Base-by-base conservation (phyloP, 2,888 invertebrate genomes). In the Stenurella melanura region DNA sequence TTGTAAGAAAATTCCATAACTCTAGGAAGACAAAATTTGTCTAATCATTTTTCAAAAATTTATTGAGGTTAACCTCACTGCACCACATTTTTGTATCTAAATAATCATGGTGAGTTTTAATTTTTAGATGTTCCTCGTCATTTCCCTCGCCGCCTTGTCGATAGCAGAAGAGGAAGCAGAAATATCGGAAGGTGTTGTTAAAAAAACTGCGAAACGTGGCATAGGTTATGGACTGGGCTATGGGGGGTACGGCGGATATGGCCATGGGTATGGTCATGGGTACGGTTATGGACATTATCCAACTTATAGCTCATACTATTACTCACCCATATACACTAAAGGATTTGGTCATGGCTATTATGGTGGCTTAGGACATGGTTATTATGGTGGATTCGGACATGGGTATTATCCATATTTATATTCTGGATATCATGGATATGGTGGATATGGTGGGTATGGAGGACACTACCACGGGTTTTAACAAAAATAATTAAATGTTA, bases 191-290 rank as follows among this genome's bases (percentile, higher is more conserved):
- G 71, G 76, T 11, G 77, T 68, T 17, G 50, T 72, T 0, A 80
- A 74, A 69, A 78, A 74, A 56, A 75, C 80, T 3, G 34, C 72
- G 12, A 80, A 80, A 66, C 75, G 80, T 56, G 80, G 80, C 3
- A 76, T 80, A 67, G 77, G 77, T 19, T 73, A 73, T 34, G 76
- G 77, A 63, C 10, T 70, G 26, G 73, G 57, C 30, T 76, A 76
- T 42, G 75, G 63, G 17, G 75, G 76, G 2, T 70, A 74, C 54
- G 73, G 74, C 19, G 74, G 76, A 18, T 70, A 70, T 26, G 75
- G 78, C 11, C 64, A 67, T 26, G 61, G 63, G 42, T 26, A 69
- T n/a, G 71, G 70, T 15, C 7, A 67, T 61, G 74, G 77, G 9
- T 64, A 68, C 12, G 69, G 58, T 50, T 57, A 71, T 15, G 69